These are phyloP conservation scores for Apamea crenata DNA, from an alignment of 2,888 invertebrate species.

Conservation along the genomic window DNA sequence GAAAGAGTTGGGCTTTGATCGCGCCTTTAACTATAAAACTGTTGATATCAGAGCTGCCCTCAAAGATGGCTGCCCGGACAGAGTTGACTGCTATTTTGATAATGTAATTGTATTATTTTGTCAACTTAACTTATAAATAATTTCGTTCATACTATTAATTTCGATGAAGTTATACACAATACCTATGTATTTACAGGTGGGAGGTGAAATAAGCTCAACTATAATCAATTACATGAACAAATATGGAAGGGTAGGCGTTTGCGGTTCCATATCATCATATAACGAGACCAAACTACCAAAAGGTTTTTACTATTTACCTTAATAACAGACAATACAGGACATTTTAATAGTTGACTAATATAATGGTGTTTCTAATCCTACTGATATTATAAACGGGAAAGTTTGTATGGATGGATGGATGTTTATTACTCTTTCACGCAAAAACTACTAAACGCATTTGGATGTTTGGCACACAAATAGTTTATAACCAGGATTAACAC, in stretches of 20 bases:
- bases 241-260: conserved; percentile 92
- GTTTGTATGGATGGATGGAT: no score
- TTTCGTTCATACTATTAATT: not conserved
- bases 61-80: conserved; percentile 92
- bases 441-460: no score
- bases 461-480: no score
- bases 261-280: conserved; percentile 93
- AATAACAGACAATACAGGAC: not conserved
- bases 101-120: conserved; percentile 90
- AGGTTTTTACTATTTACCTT: conserved; percentile 68
- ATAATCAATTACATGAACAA: conserved; percentile 92
- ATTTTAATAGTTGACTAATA: conserved; percentile 5
- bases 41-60: conserved; percentile 90
- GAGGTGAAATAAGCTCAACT: conserved; percentile 92
- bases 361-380: not conserved
- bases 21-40: conserved; percentile 94
- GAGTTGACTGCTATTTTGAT: conserved; percentile 94
- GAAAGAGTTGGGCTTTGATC: conserved; percentile 92
- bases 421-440: no score
- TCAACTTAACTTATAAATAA: not conserved
- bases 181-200: conserved; percentile 88
- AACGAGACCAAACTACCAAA: conserved; percentile 87
- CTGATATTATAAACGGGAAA: no score
- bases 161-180: not conserved
- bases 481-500: no score